Evolutionary conservation across 2,797 vertebrate genomes (phyloP).

Genomic region (Harpagifer antarcticus): DNA sequence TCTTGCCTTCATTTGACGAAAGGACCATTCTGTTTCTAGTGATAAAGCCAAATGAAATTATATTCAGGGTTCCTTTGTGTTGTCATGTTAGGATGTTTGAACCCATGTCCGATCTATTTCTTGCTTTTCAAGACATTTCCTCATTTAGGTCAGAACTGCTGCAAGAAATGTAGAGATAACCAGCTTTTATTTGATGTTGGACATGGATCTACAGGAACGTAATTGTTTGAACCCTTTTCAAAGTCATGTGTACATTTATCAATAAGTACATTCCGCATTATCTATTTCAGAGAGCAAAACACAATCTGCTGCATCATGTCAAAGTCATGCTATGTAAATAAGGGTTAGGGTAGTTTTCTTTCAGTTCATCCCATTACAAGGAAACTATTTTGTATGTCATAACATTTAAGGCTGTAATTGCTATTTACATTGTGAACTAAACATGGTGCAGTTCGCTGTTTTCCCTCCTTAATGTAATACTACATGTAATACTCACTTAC

Average conservation of each 20-base stretch:
- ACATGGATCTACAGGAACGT: background rate
- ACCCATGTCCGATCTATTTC: background rate
- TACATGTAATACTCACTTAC: background rate
- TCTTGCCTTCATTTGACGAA: constrained; percentile 11
- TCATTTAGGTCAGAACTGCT: background rate
- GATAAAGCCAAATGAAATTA: background rate
- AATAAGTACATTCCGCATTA: background rate
- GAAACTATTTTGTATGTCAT: background rate
- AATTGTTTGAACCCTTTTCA: background rate
- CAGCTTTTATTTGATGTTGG: background rate
- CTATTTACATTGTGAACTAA: too few relatives aligned
- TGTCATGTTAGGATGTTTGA: background rate
- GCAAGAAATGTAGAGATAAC: background rate
- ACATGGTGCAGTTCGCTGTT: too few relatives aligned
- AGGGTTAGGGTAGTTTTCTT: background rate
- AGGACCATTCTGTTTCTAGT: background rate
- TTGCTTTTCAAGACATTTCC: background rate
- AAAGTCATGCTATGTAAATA: background rate
- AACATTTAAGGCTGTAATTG: background rate
- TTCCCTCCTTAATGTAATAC: constrained; percentile 1
- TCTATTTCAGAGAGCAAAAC: background rate
- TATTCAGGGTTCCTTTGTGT: background rate
- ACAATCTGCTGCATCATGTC: background rate
- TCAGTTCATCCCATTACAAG: background rate
- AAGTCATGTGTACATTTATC: background rate